phyloP scores from a whole-genome alignment of 2,797 vertebrate species.

The Clarias fuscus region DNA sequence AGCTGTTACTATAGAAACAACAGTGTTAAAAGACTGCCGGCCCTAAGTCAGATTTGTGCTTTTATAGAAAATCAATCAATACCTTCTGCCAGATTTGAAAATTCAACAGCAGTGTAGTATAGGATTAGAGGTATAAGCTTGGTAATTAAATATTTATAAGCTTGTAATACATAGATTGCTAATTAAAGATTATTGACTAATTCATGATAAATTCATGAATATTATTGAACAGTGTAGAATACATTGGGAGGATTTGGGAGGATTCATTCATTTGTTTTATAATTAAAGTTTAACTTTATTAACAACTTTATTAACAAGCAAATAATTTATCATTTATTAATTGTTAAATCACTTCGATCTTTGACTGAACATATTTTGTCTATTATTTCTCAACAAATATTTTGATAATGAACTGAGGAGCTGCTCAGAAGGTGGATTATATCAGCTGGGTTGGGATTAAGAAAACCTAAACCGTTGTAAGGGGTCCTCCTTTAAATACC shows the following conservation, averaged over 20 bases:
- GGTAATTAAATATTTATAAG: background rate
- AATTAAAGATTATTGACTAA: background rate
- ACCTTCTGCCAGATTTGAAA: background rate
- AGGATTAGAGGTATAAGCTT: background rate
- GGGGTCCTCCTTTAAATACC: background rate
- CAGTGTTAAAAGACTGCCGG: background rate
- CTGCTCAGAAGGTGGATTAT: background rate
- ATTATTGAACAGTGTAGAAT: background rate
- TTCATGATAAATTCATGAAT: background rate
- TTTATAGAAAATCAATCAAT: background rate
- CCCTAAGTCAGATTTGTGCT: background rate
- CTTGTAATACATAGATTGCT: background rate
- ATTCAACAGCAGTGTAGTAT: background rate
- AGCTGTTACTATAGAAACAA: background rate
- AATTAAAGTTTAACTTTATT: background rate
- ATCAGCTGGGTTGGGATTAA: background rate
- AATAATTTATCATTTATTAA: background rate
- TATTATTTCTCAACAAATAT: background rate
- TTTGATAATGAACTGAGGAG: background rate
- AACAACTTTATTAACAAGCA: background rate
- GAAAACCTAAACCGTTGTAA: background rate
- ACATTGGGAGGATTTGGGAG: too few species aligned
- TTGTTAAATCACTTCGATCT: background rate
- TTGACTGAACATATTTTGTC: too few species aligned
- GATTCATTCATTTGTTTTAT: background rate